Evolutionary conservation across 1,140 invertebrate species (phyloP).

Genomic region (Tetragonula clypearis): DNA sequence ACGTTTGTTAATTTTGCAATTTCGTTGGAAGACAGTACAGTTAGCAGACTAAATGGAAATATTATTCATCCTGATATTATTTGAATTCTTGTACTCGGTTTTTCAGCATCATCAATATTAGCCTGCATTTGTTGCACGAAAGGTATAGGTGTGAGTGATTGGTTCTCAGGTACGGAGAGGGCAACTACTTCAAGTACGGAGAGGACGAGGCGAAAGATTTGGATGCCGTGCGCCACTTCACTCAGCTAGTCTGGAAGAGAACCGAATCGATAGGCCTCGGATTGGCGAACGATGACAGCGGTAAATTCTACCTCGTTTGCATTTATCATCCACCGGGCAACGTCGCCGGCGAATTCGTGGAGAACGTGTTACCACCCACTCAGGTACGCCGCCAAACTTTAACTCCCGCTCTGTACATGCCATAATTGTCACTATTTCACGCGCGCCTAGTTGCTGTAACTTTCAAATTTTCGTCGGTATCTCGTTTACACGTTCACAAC

Average conservation of each 20-base stretch:
- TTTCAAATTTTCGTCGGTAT: no score
- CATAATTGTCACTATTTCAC: background rate
- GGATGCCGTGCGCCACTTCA: constrained; percentile 82
- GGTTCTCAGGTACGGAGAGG: constrained; percentile 66
- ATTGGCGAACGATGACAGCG: constrained; percentile 79
- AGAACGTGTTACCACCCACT: constrained; percentile 81
- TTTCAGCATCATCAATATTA: no score
- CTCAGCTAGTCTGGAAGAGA: constrained; percentile 86
- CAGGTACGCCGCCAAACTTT: constrained; percentile 18
- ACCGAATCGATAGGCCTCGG: constrained; percentile 85
- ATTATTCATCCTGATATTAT: no score
- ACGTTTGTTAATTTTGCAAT: background rate
- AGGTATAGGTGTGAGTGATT: background rate
- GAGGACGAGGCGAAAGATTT: constrained; percentile 36
- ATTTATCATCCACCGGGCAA: constrained; percentile 89
- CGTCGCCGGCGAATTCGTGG: constrained; percentile 82
- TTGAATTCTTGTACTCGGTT: no score
- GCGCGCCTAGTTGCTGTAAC: background rate
- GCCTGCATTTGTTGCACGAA: no score
- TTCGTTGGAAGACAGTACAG: background rate
- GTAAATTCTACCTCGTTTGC: constrained; percentile 85
- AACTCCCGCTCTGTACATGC: no score
- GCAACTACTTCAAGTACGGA: constrained; percentile 65
- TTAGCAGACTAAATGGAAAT: background rate
- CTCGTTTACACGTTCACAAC: no score